phyloP scores from a whole-genome alignment of 2,797 vertebrate genomes.

The Triplophysa yarkandensis region DNA sequence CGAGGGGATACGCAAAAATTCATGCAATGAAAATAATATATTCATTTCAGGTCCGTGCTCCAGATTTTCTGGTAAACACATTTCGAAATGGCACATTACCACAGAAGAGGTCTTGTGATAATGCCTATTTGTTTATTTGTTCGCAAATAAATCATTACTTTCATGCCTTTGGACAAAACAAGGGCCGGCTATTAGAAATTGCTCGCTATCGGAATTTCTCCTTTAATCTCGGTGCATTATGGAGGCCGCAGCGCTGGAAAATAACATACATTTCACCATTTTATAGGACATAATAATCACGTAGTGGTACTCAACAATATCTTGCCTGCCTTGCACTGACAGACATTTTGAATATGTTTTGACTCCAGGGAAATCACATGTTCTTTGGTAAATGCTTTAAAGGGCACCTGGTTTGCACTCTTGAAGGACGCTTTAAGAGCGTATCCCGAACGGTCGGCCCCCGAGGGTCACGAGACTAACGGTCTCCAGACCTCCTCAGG shows the following conservation, averaged over 20 bases:
- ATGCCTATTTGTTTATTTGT: slow-evolving; percentile 5
- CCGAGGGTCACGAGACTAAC: slow-evolving; percentile 15
- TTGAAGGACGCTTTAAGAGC: slow-evolving; percentile 27
- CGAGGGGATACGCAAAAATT: slow-evolving; percentile 22
- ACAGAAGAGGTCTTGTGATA: not conserved
- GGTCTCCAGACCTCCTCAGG: slow-evolving; percentile 35
- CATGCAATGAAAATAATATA: slow-evolving; percentile 39
- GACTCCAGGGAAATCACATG: slow-evolving; percentile 46
- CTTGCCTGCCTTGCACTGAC: slow-evolving; percentile 16
- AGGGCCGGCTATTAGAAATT: slow-evolving; percentile 16
- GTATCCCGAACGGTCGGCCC: slow-evolving; percentile 26
- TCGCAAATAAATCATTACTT: not conserved
- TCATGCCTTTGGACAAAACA: slow-evolving; percentile 20
- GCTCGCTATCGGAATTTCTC: slow-evolving; percentile 5
- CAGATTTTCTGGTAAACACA: slow-evolving; percentile 23
- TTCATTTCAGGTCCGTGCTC: slow-evolving; percentile 31
- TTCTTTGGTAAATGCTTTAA: slow-evolving; percentile 39
- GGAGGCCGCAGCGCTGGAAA: slow-evolving; percentile 3
- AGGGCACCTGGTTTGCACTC: slow-evolving; percentile 29
- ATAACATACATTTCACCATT: slow-evolving; percentile 35
- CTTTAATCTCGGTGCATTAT: slow-evolving; percentile 19
- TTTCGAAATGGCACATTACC: slow-evolving; percentile 16
- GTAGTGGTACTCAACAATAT: slow-evolving; percentile 34
- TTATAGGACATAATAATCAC: slow-evolving; percentile 34
- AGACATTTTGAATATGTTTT: slow-evolving; percentile 48